phyloP scores from a whole-genome alignment of 2,888 invertebrate genomes.

The Lucinisca nassula region DNA sequence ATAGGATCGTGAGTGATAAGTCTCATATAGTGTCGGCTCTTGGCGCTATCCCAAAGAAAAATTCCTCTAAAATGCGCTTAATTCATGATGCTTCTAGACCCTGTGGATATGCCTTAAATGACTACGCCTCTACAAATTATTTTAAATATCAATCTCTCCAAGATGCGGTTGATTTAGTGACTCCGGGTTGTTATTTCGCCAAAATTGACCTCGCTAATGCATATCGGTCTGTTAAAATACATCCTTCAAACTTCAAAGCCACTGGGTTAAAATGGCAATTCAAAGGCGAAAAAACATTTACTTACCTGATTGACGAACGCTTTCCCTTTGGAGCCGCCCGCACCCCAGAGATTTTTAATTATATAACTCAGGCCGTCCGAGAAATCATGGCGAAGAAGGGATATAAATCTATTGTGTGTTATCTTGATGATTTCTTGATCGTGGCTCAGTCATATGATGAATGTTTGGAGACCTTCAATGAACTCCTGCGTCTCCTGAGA shows the following conservation, averaged over 20 bases:
- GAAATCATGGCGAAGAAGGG: conserved; percentile 18
- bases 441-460: conserved; percentile 13
- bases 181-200: conserved; percentile 28
- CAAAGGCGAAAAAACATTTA: not conserved
- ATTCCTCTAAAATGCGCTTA: conserved; percentile 18
- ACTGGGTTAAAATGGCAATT: conserved; percentile 40
- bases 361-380: conserved; percentile 25
- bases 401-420: not conserved
- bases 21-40: too few species aligned
- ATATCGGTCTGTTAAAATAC: not conserved
- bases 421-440: conserved; percentile 34
- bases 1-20: conserved; percentile 33
- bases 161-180: conserved; percentile 25
- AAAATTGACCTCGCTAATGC: conserved; percentile 31
- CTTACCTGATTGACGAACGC: conserved; percentile 30
- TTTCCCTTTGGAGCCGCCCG: conserved; percentile 24
- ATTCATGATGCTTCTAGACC: conserved; percentile 20
- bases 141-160: conserved; percentile 25
- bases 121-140: conserved; percentile 18
- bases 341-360: conserved; percentile 17
- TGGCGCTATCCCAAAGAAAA: too few species aligned
- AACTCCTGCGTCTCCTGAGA: conserved; percentile 9
- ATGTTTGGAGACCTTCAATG: not conserved
- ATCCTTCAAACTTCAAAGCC: not conserved
- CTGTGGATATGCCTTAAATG: conserved; percentile 19